These are phyloP conservation scores for Alethe diademata DNA, from an alignment of 2,113 vertebrate genomes.

Conservation along the genomic window DNA sequence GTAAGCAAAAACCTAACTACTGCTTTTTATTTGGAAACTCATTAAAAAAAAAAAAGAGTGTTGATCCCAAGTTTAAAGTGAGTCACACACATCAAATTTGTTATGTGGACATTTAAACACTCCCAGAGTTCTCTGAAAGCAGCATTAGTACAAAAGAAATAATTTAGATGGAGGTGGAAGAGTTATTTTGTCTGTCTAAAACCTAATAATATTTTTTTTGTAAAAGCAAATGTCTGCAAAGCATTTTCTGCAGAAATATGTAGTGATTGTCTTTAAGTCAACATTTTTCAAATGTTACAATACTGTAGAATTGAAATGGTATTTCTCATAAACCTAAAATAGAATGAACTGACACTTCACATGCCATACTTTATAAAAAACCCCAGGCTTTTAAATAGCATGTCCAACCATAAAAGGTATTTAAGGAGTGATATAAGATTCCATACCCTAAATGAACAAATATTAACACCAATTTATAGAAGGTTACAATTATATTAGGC, in stretches of 20 bases:
- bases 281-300: conserved; percentile 18
- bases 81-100: background rate
- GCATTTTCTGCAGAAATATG: background rate
- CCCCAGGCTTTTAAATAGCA: background rate
- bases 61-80: background rate
- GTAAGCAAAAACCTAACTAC: background rate
- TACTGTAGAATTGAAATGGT: background rate
- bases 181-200: background rate
- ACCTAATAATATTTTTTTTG: background rate
- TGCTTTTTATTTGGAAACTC: background rate
- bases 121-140: background rate
- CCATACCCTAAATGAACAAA: background rate
- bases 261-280: background rate
- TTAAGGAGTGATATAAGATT: background rate
- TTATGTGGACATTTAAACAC: background rate
- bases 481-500: background rate
- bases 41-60: background rate
- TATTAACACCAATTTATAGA: background rate
- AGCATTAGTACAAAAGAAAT: background rate
- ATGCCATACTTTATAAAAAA: background rate
- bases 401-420: background rate
- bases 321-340: background rate
- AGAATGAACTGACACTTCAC: background rate
- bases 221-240: background rate
- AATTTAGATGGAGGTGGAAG: background rate